These are phyloP conservation scores for Nibea albiflora DNA, from an alignment of 2,113 vertebrate genomes.

Conservation along the genomic window DNA sequence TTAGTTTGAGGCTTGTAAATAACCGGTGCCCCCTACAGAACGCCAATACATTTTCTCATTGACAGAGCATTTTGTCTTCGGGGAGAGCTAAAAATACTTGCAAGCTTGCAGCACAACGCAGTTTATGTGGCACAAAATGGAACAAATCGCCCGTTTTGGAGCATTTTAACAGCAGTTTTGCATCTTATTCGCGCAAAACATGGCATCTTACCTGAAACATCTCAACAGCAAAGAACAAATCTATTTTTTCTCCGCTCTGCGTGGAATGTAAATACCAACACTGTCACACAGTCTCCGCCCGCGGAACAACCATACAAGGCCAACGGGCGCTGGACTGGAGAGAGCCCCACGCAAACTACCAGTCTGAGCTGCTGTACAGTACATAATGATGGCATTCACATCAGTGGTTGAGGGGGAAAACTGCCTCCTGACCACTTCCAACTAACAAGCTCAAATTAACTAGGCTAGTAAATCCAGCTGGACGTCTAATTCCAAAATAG, in stretches of 20 bases:
- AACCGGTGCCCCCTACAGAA: constrained; percentile 41
- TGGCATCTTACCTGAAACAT: constrained; percentile 31
- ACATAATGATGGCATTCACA: constrained; percentile 80
- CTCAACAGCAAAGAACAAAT: constrained; percentile 7
- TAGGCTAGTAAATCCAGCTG: constrained; percentile 47
- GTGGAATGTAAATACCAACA: constrained; percentile 77
- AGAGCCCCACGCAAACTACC: constrained; percentile 74
- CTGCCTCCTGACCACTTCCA: constrained; percentile 79
- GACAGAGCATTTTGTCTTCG: constrained; percentile 38
- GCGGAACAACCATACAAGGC: constrained; percentile 80
- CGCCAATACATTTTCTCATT: constrained; percentile 21
- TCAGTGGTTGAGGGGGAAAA: constrained; percentile 73
- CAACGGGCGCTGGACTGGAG: constrained; percentile 33
- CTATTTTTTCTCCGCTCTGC: constrained; percentile 35
- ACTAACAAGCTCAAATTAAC: constrained; percentile 73
- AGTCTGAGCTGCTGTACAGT: constrained; percentile 58
- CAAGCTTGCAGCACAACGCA: background rate
- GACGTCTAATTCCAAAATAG: constrained; percentile 52
- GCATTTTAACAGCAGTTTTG: background rate
- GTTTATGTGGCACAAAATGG: background rate
- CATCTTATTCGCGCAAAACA: constrained; percentile 19
- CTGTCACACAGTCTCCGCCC: constrained; percentile 45
- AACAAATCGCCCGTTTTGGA: constrained; percentile 1
- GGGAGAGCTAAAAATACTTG: constrained; percentile 42
- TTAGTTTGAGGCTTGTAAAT: constrained; percentile 73